Percentiles rank a stretch among this genome's conserved stretches.
Evolutionary conservation across 2,888 invertebrate genomes (phyloP).

Genomic region (Paralinhomoeus sp.): DNA sequence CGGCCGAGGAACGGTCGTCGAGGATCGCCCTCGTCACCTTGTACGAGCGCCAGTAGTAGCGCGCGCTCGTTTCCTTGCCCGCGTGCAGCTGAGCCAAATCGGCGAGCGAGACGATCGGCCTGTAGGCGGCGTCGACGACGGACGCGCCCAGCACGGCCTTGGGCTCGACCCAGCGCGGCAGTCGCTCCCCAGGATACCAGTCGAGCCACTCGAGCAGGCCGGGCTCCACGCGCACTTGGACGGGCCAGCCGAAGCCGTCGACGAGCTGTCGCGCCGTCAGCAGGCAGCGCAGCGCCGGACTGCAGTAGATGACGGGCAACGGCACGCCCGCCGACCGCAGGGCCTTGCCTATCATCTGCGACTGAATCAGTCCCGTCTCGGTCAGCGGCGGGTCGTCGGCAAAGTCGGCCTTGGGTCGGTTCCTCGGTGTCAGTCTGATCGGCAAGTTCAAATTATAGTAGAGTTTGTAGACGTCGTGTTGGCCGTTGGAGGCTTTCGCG

Average conservation of each 20-base stretch:
- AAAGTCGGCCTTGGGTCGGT: conserved; percentile 46
- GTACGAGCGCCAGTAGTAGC: too few species aligned
- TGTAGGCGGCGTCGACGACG: too few species aligned
- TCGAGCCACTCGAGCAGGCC: conserved; percentile 73
- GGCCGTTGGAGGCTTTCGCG: conserved; percentile 26
- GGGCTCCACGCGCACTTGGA: conserved; percentile 49
- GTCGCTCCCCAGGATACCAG: conserved; percentile 59
- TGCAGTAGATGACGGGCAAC: conserved; percentile 53
- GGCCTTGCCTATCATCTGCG: conserved; percentile 3
- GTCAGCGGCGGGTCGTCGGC: conserved; percentile 65
- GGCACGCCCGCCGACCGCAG: conserved; percentile 33
- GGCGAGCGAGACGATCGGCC: too few species aligned
- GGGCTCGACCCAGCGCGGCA: conserved; percentile 49
- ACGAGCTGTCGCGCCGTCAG: conserved; percentile 42
- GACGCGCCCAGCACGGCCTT: too few species aligned
- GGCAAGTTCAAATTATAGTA: conserved; percentile 84
- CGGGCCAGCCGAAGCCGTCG: too few species aligned
- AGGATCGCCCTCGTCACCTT: too few species aligned
- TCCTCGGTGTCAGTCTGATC: conserved; percentile 35
- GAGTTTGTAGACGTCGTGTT: too few species aligned
- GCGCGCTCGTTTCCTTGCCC: too few species aligned
- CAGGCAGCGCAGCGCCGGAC: conserved; percentile 65
- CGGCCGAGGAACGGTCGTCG: background rate
- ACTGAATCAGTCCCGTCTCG: conserved; percentile 40
- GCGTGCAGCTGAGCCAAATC: too few species aligned